phyloP scores from a whole-genome alignment of 2,113 vertebrate species.

The Nicator chloris region DNA sequence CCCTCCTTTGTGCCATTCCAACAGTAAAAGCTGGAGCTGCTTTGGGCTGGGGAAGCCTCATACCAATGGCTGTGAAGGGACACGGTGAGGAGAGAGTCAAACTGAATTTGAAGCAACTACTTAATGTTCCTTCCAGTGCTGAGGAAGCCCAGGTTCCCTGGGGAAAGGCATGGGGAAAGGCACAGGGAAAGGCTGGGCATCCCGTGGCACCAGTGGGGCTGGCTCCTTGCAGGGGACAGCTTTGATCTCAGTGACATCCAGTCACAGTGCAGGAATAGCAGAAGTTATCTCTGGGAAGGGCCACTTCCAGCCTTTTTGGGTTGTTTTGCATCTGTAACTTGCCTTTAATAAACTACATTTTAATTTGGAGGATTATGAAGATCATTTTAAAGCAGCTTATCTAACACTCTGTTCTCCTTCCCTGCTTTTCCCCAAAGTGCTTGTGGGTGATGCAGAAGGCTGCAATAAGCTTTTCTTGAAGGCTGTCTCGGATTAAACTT shows the following conservation, averaged over 20 bases:
- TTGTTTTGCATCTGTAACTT: not conserved
- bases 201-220: rapidly evolving
- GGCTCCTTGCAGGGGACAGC: not conserved
- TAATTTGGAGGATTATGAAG: slow-evolving; percentile 18
- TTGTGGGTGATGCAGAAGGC: not conserved
- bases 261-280: not conserved
- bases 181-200: not conserved
- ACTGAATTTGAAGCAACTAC: not conserved
- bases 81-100: rapidly evolving
- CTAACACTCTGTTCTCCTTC: not conserved
- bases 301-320: not conserved
- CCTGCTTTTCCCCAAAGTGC: not conserved
- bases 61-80: not conserved
- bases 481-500: not conserved
- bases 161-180: not conserved
- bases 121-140: not conserved
- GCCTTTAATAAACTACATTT: not conserved
- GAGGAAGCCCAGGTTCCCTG: not conserved
- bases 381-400: slow-evolving; percentile 29
- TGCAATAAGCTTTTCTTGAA: not conserved
- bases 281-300: not conserved
- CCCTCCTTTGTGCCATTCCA: not conserved
- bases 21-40: not conserved
- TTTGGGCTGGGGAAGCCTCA: not conserved
- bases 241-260: not conserved